Evolutionary conservation across 2,888 invertebrate genomes (phyloP).

Genomic region (Melikaiella ostensackeni): DNA sequence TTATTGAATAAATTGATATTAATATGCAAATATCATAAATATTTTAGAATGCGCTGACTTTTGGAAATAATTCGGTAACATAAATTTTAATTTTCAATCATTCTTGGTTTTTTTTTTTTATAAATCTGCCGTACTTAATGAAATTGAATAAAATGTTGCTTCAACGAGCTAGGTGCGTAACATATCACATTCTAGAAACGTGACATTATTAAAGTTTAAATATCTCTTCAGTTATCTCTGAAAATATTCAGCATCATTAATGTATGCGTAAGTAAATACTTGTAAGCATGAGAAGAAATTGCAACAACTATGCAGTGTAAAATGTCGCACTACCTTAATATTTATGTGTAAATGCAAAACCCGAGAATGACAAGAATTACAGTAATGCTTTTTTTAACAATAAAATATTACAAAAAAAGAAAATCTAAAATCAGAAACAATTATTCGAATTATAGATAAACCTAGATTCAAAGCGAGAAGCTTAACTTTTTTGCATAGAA

Average conservation of each 20-base stretch:
- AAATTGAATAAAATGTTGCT: not conserved
- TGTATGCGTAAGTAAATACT: not conserved
- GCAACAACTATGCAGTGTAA: not conserved
- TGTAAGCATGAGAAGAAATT: not conserved
- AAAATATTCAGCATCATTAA: not conserved
- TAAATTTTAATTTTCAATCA: not conserved
- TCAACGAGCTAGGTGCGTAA: not conserved
- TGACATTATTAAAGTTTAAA: not conserved
- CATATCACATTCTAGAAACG: not conserved
- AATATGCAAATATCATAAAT: not conserved
- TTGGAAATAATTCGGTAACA: not conserved
- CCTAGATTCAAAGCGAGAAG: not conserved
- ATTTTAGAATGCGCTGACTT: constrained; percentile 1
- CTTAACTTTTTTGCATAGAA: not conserved
- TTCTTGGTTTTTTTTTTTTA: not conserved
- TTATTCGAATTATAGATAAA: not conserved
- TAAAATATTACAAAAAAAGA: not conserved
- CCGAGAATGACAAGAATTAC: not conserved
- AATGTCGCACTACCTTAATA: not conserved
- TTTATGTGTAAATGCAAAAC: not conserved
- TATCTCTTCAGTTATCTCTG: not conserved
- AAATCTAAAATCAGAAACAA: not conserved
- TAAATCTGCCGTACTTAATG: not conserved
- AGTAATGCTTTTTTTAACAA: not conserved
- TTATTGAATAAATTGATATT: not conserved